phyloP scores from a whole-genome alignment of 2,797 vertebrate species.

The Acanthiza pusilla region DNA sequence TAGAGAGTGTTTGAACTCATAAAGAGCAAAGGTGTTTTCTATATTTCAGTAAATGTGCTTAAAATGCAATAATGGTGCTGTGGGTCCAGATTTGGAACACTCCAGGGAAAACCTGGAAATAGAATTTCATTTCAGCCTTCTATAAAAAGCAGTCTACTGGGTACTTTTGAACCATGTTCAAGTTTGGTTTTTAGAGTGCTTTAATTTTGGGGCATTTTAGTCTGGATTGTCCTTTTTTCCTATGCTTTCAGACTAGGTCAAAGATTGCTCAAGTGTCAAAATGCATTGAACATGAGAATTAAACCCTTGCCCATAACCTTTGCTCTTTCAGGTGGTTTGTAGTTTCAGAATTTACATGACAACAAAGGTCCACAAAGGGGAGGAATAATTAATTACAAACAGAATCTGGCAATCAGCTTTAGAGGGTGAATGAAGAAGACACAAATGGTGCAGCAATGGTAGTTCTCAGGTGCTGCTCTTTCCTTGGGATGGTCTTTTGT shows the following conservation, averaged over 20 bases:
- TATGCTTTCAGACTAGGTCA: background rate
- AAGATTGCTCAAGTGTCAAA: background rate
- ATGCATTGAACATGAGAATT: background rate
- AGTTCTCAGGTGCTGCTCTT: background rate
- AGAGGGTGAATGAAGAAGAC: background rate
- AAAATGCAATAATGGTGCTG: background rate
- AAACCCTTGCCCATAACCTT: background rate
- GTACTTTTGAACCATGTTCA: background rate
- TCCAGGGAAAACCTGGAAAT: background rate
- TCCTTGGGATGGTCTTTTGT: background rate
- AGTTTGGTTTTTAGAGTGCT: background rate
- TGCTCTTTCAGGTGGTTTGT: background rate
- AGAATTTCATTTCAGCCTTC: background rate
- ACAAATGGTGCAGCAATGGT: background rate
- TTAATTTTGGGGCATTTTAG: background rate
- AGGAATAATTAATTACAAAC: background rate
- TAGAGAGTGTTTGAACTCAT: background rate
- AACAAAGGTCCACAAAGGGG: background rate
- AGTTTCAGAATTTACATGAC: background rate
- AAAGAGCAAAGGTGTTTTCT: slow-evolving; percentile 3
- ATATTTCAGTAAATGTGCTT: background rate
- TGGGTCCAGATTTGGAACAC: background rate
- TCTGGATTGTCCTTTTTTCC: background rate
- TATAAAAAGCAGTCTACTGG: background rate
- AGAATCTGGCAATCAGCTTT: background rate